These are phyloP conservation scores for Amiota mariae DNA, from an alignment of 2,888 invertebrate genomes.

Conservation along the genomic window DNA sequence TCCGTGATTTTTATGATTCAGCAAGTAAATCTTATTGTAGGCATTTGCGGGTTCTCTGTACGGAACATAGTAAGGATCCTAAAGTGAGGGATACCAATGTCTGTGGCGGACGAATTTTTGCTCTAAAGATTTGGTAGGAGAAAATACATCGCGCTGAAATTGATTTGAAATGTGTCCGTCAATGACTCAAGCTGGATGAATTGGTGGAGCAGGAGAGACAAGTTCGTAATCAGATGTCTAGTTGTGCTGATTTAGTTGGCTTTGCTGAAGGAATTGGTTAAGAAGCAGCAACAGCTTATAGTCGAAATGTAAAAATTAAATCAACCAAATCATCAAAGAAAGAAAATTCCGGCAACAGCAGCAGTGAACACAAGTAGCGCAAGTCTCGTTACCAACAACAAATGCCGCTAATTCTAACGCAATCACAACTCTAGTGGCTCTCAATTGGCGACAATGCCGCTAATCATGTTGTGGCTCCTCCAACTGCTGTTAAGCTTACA, in stretches of 20 bases:
- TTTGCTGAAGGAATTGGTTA: slow-evolving; percentile 84
- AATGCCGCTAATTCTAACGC: not conserved
- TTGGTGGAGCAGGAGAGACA: slow-evolving; percentile 94
- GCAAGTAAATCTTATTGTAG: slow-evolving; percentile 95
- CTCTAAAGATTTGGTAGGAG: slow-evolving; percentile 95
- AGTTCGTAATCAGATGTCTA: slow-evolving; percentile 82
- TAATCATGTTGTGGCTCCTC: too few species aligned
- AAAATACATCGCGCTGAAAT: slow-evolving; percentile 94
- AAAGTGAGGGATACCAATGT: slow-evolving; percentile 89
- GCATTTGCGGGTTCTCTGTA: slow-evolving; percentile 93
- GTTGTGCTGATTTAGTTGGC: slow-evolving; percentile 92
- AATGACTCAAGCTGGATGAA: slow-evolving; percentile 96
- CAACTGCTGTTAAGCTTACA: too few species aligned
- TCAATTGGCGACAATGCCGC: too few species aligned
- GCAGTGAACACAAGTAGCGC: too few species aligned
- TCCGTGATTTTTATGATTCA: slow-evolving; percentile 96
- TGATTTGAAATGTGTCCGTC: slow-evolving; percentile 92
- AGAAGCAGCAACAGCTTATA: slow-evolving; percentile 69
- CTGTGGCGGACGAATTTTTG: slow-evolving; percentile 95
- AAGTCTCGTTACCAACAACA: not conserved
- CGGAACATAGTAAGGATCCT: slow-evolving; percentile 96
- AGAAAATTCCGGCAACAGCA: slow-evolving; percentile 43
- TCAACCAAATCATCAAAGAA: slow-evolving; percentile 34
- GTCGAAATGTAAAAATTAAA: slow-evolving; percentile 51
- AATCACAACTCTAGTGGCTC: not conserved